Evolutionary conservation across 2,113 vertebrate genomes (phyloP), one percentile per base, ranked within the genome.

Genomic region (Caracal caracal): DNA sequence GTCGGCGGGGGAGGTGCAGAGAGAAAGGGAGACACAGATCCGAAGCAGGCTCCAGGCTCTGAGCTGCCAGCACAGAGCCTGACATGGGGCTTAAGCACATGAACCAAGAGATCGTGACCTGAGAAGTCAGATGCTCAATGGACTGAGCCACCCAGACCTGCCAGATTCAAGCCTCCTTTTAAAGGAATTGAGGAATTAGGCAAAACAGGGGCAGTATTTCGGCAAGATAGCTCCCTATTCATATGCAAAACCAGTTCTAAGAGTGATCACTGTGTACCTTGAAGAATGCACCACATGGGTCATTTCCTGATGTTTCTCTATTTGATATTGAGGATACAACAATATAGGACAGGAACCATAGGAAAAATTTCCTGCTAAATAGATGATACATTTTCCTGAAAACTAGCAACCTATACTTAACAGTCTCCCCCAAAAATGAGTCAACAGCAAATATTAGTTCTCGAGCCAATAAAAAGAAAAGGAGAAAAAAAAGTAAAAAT

Each of bases 391-490:
- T 89, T 82, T 96, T 47, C 75, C 33, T 56, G 37, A 90, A 85
- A 95, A 83, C 68, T 28, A 51, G 33, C 33, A 86, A 20, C 17
- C 35, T 75, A 49, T 33, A 87, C 15, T 76, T 93, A 88, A 87
- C 10, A 90, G 51, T 47, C 12, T 56, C 28, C 53, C 12, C 26
- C 0, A 24, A 59, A 53, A 87, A 66, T 70, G 59, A 59, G 10
- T 82, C 24, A 83, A 83, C n/a, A 93, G 35, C 28, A 95, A 92
- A 61, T 79, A 92, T 33, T 28, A 16, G 4, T 75, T 95, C n/a
- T 73, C 61, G 49, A 81, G 49, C 88, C 61, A 93, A 83, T 73
- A 49, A 81, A 89, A 88, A 88, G 37, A 68, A 90, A 95, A 75
- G 4, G 35, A 91, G 19, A 76, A 84, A 71, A 89, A 43, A 83